Base-by-base conservation (phyloP, 2,113 vertebrate genomes). In the Psophia crepitans region DNA sequence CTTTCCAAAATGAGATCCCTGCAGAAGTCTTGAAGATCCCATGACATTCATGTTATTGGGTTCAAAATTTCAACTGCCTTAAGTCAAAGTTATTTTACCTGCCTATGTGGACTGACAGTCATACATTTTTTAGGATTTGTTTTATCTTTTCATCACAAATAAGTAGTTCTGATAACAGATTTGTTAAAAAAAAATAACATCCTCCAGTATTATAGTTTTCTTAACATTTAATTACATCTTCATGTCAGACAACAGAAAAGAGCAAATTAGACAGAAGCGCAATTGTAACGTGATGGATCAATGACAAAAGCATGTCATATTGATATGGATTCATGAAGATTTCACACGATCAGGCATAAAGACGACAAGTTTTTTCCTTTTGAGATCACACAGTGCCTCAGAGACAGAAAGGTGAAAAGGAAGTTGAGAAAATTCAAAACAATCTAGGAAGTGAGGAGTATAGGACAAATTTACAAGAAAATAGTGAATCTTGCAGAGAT, bases 341-440 rank as follows among this genome's bases (percentile, higher is more conserved):
- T 91, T 82, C 41, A 68, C 64, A 86, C 92, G 85, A 87, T 93
- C 76, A 93, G 94, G 41, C 41, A 89, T 74, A 84, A 82, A 70
- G 77, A 61, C 24, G 16, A 58, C 43, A 95, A 39, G 48, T 24
- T 90, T 97, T 95, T 63, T 39, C 21, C 30, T 68, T 33, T 32
- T 39, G 27, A 90, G 26, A 51, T 54, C 54, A 81, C 35, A 64
- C 6, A 80, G 4, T 6, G 8, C 28, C 60, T 94, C 75, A 71
- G 44, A 61, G 16, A 65, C 2, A 60, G 27, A 33, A 73, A 87
- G 10, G 23, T 84, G 21, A 94, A 93, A 35, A 92, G 26, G 30
- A 94, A 94, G 63, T 63, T 89, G 48, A 17, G 49, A 89, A 96
- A 96, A 94, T 71, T 84, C 53, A 93, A 76, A 96, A 65, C 61